Evolutionary conservation across 2,797 vertebrate species (phyloP), one percentile per base, ranked within the genome.

Genomic region (Garrulus glandarius): DNA sequence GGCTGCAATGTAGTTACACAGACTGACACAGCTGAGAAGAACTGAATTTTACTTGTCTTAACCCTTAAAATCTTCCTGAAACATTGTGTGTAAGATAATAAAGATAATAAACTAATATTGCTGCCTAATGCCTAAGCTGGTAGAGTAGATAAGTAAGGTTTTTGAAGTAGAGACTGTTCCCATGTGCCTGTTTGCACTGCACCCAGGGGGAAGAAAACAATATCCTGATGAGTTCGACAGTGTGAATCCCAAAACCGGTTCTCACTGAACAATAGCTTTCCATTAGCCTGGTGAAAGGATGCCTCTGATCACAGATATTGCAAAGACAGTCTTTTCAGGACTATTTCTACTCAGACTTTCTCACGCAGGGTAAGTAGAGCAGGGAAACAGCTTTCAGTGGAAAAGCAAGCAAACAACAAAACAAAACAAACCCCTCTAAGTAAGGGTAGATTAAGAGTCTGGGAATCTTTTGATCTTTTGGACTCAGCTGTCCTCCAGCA

Each of bases 351-450:
- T 88, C 68, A 53, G 76, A 95, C 30, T 95, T 96, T 96, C 84
- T 95, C 94, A 96, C 9, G 2, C 71, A 78, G 87, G 56, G 53
- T 94, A 96, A 91, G 79, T 90, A 95, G 82, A 95, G 87, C 93
- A 94, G 61, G 76, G 79, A 93, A 95, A 86, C 50, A 89, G 57
- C 87, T 88, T 94, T 95, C 87, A 90, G 82, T 57, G 61, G 87
- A 94, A 95, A 95, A 93, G 79, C 84, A 90, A 95, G 79, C 37
- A 85, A 95, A 86, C 60, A 95, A 91, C 61, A 86, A 95, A 95
- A 89, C 57, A 96, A 93, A 91, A 88, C 37, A 93, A 93, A 77
- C 43, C 30, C 44, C 43, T 87, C 76, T 87, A 83, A 92, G 78
- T 65, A 87, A 87, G 70, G 44, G 41, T 91, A 92, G 81, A 79